phyloP scores from a whole-genome alignment of 2,113 vertebrate species.

The Chinchilla lanigera region DNA sequence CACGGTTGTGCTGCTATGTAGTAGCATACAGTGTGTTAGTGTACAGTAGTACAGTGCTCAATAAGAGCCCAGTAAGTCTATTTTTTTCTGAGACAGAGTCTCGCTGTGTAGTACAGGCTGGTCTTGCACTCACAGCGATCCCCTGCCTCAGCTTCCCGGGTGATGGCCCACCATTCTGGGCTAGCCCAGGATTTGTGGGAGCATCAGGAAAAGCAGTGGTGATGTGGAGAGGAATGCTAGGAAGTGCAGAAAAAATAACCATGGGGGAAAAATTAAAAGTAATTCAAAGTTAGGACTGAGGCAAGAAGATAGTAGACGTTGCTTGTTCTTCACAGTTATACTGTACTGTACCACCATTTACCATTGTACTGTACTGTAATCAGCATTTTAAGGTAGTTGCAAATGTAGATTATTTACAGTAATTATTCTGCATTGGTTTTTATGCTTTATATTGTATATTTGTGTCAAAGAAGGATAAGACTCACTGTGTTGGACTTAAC shows the following conservation, averaged over 20 bases:
- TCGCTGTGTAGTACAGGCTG: too few species aligned
- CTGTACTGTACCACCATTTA: not conserved
- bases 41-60: not conserved
- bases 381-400: not conserved
- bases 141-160: too few species aligned
- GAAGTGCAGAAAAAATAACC: not conserved
- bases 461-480: not conserved
- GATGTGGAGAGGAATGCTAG: not conserved
- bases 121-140: too few species aligned
- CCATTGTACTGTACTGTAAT: not conserved
- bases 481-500: not conserved
- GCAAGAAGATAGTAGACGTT: not conserved
- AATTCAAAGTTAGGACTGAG: not conserved
- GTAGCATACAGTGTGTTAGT: not conserved
- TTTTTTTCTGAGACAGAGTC: not conserved
- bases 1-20: not conserved
- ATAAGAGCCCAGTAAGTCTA: not conserved
- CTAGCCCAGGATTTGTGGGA: too few species aligned
- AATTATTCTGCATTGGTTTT: not conserved
- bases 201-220: not conserved
- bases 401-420: not conserved
- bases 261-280: not conserved
- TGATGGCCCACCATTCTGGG: too few species aligned
- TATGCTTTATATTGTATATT: not conserved
- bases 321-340: not conserved